Base-by-base conservation (phyloP, 2,797 vertebrate genomes). In the Paramormyrops hopkinsi region DNA sequence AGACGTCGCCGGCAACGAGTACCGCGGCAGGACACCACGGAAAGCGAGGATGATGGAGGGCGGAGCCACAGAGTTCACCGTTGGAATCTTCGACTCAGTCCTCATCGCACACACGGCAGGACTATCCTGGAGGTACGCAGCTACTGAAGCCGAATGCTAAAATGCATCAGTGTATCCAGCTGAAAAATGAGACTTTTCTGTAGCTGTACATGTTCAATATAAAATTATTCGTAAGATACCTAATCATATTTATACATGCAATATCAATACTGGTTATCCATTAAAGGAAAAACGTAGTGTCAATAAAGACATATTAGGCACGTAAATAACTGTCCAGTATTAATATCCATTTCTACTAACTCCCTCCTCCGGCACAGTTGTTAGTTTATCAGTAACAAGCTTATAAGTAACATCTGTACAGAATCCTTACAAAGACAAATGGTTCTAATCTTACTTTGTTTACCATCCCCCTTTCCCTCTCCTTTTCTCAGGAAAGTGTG, bases 1-100 rank as follows among this genome's bases (percentile, higher is more conserved):
- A 91, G 96, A 62, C 95, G 96, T 4, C 95, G 94, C 90, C 95
- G 96, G 0, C 95, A 95, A 1, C 93, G 93, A 62, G 92, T 96
- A 2, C 92, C 96, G 0, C 92, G 95, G 22, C 96, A 96, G 87
- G 96, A 97, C 93, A 96, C 96, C 54, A 97, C 96, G 0, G 96
- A 97, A 93, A 97, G 96, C 0, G 96, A 96, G 69, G 96, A 97
- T 82, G 96, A 97, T 0, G 95, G 96, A 0, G 96, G 96, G 89
- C 93, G 92, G 88, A 96, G 93, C 87, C 93, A 95, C 87, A 92
- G 91, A 4, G 91, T 93, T 0, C 95, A 96, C 50, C 96, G 96
- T 90, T 96, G 96, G 96, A 96, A 94, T 92, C 94, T 96, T 84
- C 91, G 95, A 44, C 94, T 96, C 83, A 96, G 95, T 90, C 95